These are phyloP conservation scores for Aplochiton taeniatus DNA, from an alignment of 2,797 vertebrate species.

Conservation along the genomic window DNA sequence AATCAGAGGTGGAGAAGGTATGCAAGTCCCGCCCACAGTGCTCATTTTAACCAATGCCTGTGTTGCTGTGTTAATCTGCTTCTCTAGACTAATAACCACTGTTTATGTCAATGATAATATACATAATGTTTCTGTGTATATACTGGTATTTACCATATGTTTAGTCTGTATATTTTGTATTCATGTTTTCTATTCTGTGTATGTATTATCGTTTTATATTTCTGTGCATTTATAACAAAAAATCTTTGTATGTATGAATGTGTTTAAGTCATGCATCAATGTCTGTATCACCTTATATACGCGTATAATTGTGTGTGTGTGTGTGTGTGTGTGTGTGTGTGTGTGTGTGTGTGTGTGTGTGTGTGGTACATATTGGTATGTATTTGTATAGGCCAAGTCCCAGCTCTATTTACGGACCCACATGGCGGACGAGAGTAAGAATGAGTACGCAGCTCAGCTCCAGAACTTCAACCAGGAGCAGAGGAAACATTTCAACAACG, in stretches of 20 bases:
- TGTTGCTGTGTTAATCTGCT: neutral
- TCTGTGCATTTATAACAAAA: too few relatives aligned
- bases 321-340: too few relatives aligned
- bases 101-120: too few relatives aligned
- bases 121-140: too few relatives aligned
- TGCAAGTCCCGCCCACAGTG: slow-evolving; percentile 17
- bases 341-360: neutral
- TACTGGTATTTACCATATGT: too few relatives aligned
- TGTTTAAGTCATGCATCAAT: too few relatives aligned
- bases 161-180: too few relatives aligned
- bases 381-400: slow-evolving; percentile 84
- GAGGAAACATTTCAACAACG: slow-evolving; percentile 94
- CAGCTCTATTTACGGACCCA: slow-evolving; percentile 94
- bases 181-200: too few relatives aligned
- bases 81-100: neutral
- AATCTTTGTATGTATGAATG: too few relatives aligned
- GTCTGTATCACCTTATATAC: too few relatives aligned
- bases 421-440: slow-evolving; percentile 97
- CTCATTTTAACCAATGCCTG: neutral
- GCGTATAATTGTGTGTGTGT: too few relatives aligned
- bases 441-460: slow-evolving; percentile 96
- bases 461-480: slow-evolving; percentile 96
- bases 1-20: slow-evolving; percentile 99
- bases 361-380: neutral
- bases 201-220: too few relatives aligned